These are phyloP conservation scores for Cepphus grylle DNA, from an alignment of 2,113 vertebrate species.

Conservation along the genomic window DNA sequence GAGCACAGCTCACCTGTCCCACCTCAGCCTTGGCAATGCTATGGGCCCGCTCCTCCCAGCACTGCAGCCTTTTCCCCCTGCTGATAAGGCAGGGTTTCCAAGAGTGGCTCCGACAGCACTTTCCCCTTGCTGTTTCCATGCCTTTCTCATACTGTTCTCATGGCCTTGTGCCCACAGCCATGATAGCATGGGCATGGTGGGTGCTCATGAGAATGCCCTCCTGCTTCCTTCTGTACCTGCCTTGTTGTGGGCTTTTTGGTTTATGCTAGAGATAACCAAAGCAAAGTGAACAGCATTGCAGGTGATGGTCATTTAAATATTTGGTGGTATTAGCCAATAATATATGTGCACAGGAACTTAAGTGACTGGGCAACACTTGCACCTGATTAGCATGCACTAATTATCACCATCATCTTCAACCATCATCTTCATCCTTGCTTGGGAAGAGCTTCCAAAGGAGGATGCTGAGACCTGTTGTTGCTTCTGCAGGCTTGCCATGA, in stretches of 20 bases:
- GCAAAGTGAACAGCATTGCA: not conserved
- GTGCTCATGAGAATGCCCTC: not conserved
- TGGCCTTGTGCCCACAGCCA: not conserved
- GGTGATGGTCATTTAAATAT: not conserved
- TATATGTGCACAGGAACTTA: not conserved
- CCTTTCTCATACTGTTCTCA: not conserved
- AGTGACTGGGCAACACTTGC: not conserved
- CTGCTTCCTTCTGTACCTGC: not conserved
- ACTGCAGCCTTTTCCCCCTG: accelerated
- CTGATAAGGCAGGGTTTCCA: not conserved
- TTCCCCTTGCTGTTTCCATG: not conserved
- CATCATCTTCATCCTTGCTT: not conserved
- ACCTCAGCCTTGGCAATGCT: not conserved
- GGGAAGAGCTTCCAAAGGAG: not conserved
- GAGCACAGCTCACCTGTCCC: not conserved
- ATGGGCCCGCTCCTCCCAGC: not conserved
- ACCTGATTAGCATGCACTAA: not conserved
- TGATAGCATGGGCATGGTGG: not conserved
- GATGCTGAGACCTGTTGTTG: not conserved
- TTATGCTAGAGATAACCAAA: not conserved
- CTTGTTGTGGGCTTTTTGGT: not conserved
- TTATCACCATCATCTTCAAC: not conserved
- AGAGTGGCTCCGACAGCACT: not conserved
- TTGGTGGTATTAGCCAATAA: not conserved
- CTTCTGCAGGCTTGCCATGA: not conserved